These are phyloP conservation scores for Phalera bucephala DNA, from an alignment of 2,888 invertebrate genomes.

Conservation along the genomic window DNA sequence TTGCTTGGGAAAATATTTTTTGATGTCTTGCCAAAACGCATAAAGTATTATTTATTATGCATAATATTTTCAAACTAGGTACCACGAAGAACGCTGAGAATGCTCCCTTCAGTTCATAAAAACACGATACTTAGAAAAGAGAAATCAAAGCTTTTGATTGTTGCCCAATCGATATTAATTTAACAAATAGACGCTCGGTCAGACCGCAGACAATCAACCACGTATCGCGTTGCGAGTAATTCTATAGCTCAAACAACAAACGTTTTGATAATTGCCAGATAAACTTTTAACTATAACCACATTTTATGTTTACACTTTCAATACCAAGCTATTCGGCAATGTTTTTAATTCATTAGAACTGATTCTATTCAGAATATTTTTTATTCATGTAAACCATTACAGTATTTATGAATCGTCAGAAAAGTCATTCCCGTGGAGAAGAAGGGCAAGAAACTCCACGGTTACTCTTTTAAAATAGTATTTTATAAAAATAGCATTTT, in stretches of 20 bases:
- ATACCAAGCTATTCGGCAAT: too few relatives aligned
- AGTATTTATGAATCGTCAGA: too few relatives aligned
- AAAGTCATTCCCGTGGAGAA: too few relatives aligned
- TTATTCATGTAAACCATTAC: too few relatives aligned
- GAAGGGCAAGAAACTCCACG: too few relatives aligned
- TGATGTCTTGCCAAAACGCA: slow-evolving; percentile 42
- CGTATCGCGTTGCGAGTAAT: slow-evolving; percentile 31
- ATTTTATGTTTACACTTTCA: neutral
- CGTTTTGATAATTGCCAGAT: slow-evolving; percentile 2
- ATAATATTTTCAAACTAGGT: slow-evolving; percentile 9
- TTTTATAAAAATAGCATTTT: too few relatives aligned
- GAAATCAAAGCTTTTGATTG: slow-evolving; percentile 18
- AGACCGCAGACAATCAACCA: slow-evolving; percentile 23
- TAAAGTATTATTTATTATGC: slow-evolving; percentile 27
- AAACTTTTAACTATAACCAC: neutral
- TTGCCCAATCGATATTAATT: slow-evolving; percentile 44
- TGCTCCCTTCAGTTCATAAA: neutral
- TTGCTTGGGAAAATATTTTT: slow-evolving; percentile 24
- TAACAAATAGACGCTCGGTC: slow-evolving; percentile 37
- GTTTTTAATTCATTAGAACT: neutral
- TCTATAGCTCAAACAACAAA: slow-evolving; percentile 19
- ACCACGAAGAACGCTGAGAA: slow-evolving; percentile 7
- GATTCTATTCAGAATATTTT: neutral
- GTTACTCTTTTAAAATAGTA: too few relatives aligned
- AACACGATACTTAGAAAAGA: slow-evolving; percentile 10